These are phyloP conservation scores for Ceratina japonica DNA, from an alignment of 1,140 invertebrate genomes.

Conservation along the genomic window DNA sequence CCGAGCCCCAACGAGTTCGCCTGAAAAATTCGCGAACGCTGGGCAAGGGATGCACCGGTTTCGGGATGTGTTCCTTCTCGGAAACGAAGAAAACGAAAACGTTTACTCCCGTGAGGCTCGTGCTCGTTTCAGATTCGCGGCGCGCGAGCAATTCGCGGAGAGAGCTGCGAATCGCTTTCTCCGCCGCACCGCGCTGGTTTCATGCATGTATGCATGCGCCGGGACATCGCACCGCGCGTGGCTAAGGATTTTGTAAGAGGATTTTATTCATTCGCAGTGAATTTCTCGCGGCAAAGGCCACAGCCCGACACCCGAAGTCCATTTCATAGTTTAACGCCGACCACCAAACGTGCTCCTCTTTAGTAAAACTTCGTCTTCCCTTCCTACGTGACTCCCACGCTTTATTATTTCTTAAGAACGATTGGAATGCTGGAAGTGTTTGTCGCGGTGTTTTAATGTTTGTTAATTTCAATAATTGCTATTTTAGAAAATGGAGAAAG, in stretches of 20 bases:
- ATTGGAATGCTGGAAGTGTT: not conserved
- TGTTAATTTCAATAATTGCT: too few species aligned
- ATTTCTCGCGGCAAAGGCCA: conserved; percentile 27
- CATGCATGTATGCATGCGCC: conserved; percentile 33
- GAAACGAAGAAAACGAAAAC: conserved; percentile 33
- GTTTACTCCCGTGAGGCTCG: conserved; percentile 24
- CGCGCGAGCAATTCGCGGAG: conserved; percentile 31
- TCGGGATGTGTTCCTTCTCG: not conserved
- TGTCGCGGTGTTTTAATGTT: not conserved
- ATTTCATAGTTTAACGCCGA: conserved; percentile 7
- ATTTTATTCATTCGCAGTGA: conserved; percentile 45
- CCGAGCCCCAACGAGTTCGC: not conserved
- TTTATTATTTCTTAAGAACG: not conserved
- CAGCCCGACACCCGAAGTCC: not conserved
- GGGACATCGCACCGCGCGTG: not conserved
- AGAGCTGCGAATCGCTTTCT: not conserved
- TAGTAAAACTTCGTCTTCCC: not conserved
- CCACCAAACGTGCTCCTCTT: not conserved
- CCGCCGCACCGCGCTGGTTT: not conserved
- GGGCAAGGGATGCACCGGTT: not conserved
- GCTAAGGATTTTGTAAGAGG: conserved; percentile 37
- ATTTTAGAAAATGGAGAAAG: too few species aligned
- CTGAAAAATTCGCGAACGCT: not conserved
- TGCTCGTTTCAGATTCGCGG: conserved; percentile 39
- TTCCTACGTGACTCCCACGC: not conserved